Base-by-base conservation (phyloP, 2,888 invertebrate species). In the Tiliacea aurago region DNA sequence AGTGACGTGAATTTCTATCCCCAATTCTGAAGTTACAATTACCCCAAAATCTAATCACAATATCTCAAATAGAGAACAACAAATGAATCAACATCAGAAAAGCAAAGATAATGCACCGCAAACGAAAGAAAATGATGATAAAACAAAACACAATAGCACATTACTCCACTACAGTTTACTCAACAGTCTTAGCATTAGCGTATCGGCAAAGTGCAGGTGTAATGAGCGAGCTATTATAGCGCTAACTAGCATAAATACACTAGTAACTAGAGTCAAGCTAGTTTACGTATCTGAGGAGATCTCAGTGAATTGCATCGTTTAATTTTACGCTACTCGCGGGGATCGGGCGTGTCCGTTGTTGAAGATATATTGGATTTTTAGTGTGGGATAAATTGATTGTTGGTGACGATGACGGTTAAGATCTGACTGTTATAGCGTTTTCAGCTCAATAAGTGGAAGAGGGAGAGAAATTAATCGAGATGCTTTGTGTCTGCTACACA, bases 321-420 rank as follows among this genome's bases (percentile, higher is more conserved):
- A 93, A 94, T 94, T 94, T 94, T 92, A 93, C 93, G 93, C 92
- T 89, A 88, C 88, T 90, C 88, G 87, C 85, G 76, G 73, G 68
- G 73, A 43, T 59, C 59, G 66, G 49, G 70, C 75, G 89, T 90
- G 73, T 88, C 87, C 92, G 87, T 86, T 90, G 80, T 70, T 51
- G 20, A 20, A 10, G 11, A 10, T 20, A 11, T 64, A 67, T 53
- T 66, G 33, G 20, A 13, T 51, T 62, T 70, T n/a, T 51, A 41
- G 67, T 53, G 15, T 62, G 23, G 18, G 6, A 41, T 5, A 18
- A 45, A 51, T 67, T 18, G 7, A 28, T 45, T 7, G 6, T 23
- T 45, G 18, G 0, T 58, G 0, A 58, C 2, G 11, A 41, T 43
- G 9, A 3, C 4, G 13, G 13, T 43, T 10, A 4, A 51, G 3